phyloP scores from a whole-genome alignment of 1,140 invertebrate genomes.

The Drosophila azteca region DNA sequence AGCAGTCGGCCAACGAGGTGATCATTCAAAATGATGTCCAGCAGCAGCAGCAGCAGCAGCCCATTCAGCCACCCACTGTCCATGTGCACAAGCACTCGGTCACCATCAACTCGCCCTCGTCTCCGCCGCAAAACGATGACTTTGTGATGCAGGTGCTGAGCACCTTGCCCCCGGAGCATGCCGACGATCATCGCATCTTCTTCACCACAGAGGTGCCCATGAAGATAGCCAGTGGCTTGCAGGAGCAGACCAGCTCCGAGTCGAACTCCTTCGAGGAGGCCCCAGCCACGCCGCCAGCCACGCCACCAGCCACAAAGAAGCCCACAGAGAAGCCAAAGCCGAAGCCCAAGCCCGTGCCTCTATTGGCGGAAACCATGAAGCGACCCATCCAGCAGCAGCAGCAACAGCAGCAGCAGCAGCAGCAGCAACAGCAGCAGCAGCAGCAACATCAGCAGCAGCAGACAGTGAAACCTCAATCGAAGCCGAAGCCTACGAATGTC shows the following conservation, averaged over 20 bases:
- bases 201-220: constrained; percentile 78
- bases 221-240: constrained; percentile 58
- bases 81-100: constrained; percentile 76
- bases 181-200: constrained; percentile 52
- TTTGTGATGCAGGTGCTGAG: constrained; percentile 74
- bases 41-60: constrained; percentile 8
- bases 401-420: too few relatives aligned
- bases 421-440: too few relatives aligned
- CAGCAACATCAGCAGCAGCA: too few relatives aligned
- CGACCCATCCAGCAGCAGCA: constrained; percentile 26
- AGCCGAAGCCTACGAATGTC: constrained; percentile 47
- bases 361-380: constrained; percentile 51
- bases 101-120: constrained; percentile 62
- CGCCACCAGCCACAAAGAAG: constrained; percentile 34
- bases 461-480: constrained; percentile 10
- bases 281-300: constrained; percentile 49
- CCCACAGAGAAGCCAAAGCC: constrained; percentile 20
- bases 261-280: constrained; percentile 74
- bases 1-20: constrained; percentile 16
- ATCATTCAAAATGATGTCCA: constrained; percentile 19
- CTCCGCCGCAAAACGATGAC: constrained; percentile 72
- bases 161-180: constrained; percentile 65
- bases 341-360: constrained; percentile 43
- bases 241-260: constrained; percentile 69
- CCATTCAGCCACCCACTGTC: constrained; percentile 54